Evolutionary conservation across 2,888 invertebrate genomes (phyloP).

Genomic region (Phragmatobia fuliginosa): DNA sequence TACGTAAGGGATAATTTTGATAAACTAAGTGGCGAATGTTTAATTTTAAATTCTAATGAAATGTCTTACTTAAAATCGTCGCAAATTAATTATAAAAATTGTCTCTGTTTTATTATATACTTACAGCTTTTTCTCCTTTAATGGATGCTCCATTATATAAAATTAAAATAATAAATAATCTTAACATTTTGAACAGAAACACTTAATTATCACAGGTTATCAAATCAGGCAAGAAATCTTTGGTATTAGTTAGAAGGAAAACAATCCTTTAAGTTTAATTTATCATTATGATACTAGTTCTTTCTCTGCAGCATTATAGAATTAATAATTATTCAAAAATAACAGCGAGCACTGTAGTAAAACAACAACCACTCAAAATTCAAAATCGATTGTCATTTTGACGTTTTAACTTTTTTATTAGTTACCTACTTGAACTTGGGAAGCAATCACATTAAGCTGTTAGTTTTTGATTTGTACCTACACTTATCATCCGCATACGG

Average conservation of each 20-base stretch:
- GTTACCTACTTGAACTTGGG: conserved; percentile 21
- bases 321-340: conserved; percentile 3
- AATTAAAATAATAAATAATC: conserved; percentile 54
- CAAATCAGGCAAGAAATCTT: conserved; percentile 45
- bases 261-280: conserved; percentile 9
- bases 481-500: conserved; percentile 26
- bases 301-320: not conserved
- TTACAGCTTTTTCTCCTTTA: conserved; percentile 61
- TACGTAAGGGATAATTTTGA: not conserved
- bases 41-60: not conserved
- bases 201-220: conserved; percentile 61
- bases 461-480: conserved; percentile 19
- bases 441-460: conserved; percentile 25
- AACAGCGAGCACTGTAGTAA: not conserved
- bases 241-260: conserved; percentile 9
- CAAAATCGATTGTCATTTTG: conserved; percentile 52
- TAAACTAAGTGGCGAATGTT: not conserved
- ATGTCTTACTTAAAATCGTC: not conserved
- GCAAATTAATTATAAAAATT: conserved; percentile 8
- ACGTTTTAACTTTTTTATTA: conserved; percentile 34
- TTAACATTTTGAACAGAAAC: conserved; percentile 59
- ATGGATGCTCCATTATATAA: conserved; percentile 48
- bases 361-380: conserved; percentile 34
- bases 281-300: conserved; percentile 9
- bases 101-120: conserved; percentile 37